These are phyloP conservation scores for Emmelina monodactyla DNA, from an alignment of 2,888 invertebrate species.

Conservation along the genomic window DNA sequence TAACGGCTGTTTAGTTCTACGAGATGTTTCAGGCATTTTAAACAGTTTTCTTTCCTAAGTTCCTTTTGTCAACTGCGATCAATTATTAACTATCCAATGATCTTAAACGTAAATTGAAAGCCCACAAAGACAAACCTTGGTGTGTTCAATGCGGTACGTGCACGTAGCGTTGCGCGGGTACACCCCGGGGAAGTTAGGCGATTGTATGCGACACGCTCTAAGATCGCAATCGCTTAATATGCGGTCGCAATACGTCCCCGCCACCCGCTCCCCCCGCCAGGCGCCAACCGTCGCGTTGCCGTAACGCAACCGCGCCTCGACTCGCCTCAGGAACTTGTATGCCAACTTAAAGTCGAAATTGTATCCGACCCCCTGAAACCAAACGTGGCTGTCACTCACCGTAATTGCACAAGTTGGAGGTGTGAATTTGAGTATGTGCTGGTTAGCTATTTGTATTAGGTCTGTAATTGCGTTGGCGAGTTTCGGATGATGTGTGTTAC, in stretches of 20 bases:
- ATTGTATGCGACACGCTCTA: conserved; percentile 76
- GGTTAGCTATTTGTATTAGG: no score
- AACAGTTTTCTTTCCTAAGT: no score
- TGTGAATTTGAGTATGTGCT: conserved; percentile 7
- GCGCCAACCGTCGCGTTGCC: conserved; percentile 76
- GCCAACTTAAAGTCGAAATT: conserved; percentile 85
- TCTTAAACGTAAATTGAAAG: no score
- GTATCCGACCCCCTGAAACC: conserved; percentile 73
- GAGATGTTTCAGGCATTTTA: no score
- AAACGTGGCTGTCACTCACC: conserved; percentile 24
- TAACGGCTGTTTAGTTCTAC: no score
- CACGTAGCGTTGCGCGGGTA: conserved; percentile 89
- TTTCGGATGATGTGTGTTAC: no score
- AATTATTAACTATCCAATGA: no score
- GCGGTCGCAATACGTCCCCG: conserved; percentile 82
- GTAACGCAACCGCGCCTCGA: conserved; percentile 79
- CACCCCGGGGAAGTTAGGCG: conserved; percentile 90
- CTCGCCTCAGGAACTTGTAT: conserved; percentile 81
- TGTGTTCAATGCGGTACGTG: conserved; percentile 75
- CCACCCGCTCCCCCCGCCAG: conserved; percentile 78
- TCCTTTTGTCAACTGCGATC: no score
- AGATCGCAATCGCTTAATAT: conserved; percentile 80
- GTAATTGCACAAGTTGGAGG: background rate
- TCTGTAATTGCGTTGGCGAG: no score
- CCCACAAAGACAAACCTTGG: no score